These are phyloP conservation scores for Malurus splendens DNA, from an alignment of 2,797 vertebrate species.

Conservation along the genomic window DNA sequence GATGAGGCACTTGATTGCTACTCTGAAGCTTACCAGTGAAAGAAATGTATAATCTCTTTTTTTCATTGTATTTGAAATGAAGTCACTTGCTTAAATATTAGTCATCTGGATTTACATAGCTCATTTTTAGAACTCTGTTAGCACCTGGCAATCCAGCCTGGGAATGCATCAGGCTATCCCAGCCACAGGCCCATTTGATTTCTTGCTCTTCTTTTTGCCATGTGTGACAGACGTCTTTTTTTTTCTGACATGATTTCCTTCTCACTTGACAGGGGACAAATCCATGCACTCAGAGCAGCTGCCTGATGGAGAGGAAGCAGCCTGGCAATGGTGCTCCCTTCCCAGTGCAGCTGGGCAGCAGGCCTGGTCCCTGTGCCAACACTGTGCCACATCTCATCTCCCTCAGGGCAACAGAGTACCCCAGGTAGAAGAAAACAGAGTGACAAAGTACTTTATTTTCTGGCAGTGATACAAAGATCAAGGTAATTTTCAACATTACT, in stretches of 20 bases:
- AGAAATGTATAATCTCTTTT: slow-evolving; percentile 1
- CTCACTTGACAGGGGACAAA: not conserved
- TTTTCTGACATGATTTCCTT: not conserved
- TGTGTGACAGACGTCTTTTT: not conserved
- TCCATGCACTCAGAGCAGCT: not conserved
- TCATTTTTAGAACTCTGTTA: slow-evolving; percentile 20
- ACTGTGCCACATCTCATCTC: not conserved
- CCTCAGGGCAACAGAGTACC: not conserved
- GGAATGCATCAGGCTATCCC: slow-evolving; percentile 11
- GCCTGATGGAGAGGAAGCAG: not conserved
- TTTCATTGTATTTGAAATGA: slow-evolving; percentile 21
- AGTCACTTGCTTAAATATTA: slow-evolving; percentile 31
- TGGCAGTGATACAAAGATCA: not conserved
- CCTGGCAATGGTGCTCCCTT: not conserved
- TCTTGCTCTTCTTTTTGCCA: not conserved
- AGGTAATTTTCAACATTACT: not conserved
- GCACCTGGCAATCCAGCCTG: slow-evolving; percentile 22
- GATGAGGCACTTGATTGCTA: slow-evolving; percentile 16
- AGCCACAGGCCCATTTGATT: not conserved
- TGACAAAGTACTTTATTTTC: not conserved
- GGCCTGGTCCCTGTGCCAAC: not conserved
- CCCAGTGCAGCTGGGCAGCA: not conserved
- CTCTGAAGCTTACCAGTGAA: slow-evolving; percentile 3
- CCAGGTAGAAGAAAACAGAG: not conserved
- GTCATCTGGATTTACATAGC: slow-evolving; percentile 19